Percentiles rank a stretch among this genome's conserved stretches.
These are phyloP conservation scores for Polylopha cassiicola DNA, from an alignment of 2,888 invertebrate genomes.

Conservation along the genomic window DNA sequence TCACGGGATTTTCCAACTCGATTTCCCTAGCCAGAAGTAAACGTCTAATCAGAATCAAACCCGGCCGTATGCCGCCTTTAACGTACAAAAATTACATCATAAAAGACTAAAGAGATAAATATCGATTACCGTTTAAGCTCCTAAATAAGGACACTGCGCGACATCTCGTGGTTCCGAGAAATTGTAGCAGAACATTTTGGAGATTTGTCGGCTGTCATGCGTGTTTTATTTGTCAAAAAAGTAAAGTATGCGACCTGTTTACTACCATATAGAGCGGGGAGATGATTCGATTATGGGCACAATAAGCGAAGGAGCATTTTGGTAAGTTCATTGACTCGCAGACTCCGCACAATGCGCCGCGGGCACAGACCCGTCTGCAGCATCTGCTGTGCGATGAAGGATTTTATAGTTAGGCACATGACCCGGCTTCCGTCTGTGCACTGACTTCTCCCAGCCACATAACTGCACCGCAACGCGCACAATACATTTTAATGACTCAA, in stretches of 20 bases:
- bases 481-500: not conserved
- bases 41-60: slow-evolving; percentile 36
- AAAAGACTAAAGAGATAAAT: slow-evolving; percentile 2
- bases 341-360: slow-evolving; percentile 58
- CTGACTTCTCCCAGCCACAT: no score
- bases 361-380: slow-evolving; percentile 52
- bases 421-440: slow-evolving; percentile 33
- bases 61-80: slow-evolving; percentile 22
- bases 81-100: slow-evolving; percentile 2
- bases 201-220: slow-evolving; percentile 43
- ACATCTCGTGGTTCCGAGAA: slow-evolving; percentile 30
- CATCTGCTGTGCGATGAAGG: slow-evolving; percentile 61
- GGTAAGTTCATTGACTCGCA: slow-evolving; percentile 71
- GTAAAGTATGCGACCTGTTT: slow-evolving; percentile 53
- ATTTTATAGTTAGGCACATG: slow-evolving; percentile 57
- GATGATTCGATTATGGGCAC: slow-evolving; percentile 73
- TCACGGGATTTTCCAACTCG: slow-evolving; percentile 76
- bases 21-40: slow-evolving; percentile 57
- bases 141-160: slow-evolving; percentile 18
- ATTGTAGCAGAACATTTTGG: slow-evolving; percentile 31
- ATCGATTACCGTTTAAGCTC: slow-evolving; percentile 15
- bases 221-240: slow-evolving; percentile 54
- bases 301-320: slow-evolving; percentile 71
- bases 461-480: not conserved
- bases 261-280: slow-evolving; percentile 64